Evolutionary conservation across 92 coral and sea anemone species (phyloP), one percentile per base, ranked within the genome.

Genomic region (Chrysogorgia sp.): DNA sequence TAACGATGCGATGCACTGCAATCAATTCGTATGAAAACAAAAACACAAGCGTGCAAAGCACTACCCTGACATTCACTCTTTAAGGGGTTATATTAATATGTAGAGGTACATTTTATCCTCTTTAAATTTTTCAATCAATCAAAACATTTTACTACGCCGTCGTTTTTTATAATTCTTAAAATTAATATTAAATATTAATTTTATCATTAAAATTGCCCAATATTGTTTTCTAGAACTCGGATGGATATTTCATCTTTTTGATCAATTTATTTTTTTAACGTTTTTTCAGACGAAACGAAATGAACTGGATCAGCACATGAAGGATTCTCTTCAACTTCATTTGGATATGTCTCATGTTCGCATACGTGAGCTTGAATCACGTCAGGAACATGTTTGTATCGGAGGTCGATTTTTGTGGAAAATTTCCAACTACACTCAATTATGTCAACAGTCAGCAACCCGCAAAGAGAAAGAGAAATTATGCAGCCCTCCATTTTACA

Each of bases 401-500:
- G 92, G 90, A 48, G 99, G 99, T 49, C 85, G 87, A 74, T 96
- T 96, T 71, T 85, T 96, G 48, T 96, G 99, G 99, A 96, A 96
- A 84, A 96, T 96, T 67, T 96, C 97, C 0, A 92, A 90, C 90
- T 96, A 89, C 84, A 83, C 87, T 20, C 99, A 96, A 76, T 77
- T 96, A n/a, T 92, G 76, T 65, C 90, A 87, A 34, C 99, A 96
- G 37, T 96, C 99, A 7, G 97, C 92, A 29, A 96, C 99, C 29
- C 92, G 90, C 78, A 92, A 92, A 34, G 99, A 96, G 43, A 96
- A 96, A 62, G 99, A 96, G 55, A 96, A 96, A 68, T 79, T 96
- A 22, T 96, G 99, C 75, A 96, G 99, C 66, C 99, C 99, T 6
- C 92, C 99, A 55, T 96, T 96, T 89, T 96, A 96, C 69, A 92